A percentile compares a stretch with the other conserved stretches of the same genome.
Conservation (phyloP, 2,797 vertebrate species). For the Urocyon cinereoargenteus region DNA sequence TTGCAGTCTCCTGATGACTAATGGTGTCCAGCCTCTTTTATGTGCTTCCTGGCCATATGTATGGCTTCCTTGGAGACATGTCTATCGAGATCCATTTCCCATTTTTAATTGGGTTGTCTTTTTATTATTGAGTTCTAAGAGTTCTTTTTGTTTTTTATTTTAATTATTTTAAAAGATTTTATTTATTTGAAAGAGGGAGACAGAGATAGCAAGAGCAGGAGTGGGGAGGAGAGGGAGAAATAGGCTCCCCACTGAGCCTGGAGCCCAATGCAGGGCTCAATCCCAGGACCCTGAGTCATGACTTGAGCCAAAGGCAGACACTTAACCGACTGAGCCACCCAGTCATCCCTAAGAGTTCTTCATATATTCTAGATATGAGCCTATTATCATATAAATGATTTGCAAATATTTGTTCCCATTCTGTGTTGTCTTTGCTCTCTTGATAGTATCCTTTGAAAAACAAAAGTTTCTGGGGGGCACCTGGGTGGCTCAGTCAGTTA, state of each 20-base stretch:
- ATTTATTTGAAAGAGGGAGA: background rate
- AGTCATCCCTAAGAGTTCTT: background rate
- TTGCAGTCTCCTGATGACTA: background rate
- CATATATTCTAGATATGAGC: background rate
- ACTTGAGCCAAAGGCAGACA: background rate
- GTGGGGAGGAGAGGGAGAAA: background rate
- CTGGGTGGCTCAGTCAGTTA: background rate
- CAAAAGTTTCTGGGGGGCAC: background rate
- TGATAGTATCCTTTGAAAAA: background rate
- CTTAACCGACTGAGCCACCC: background rate
- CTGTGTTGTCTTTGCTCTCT: background rate
- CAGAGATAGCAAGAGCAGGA: background rate
- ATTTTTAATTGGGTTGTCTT: background rate
- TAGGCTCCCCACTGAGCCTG: background rate
- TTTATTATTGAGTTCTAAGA: background rate
- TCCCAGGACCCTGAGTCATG: background rate
- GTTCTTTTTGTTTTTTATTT: background rate
- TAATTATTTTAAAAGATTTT: background rate
- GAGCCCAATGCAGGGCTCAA: background rate
- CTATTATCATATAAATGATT: background rate
- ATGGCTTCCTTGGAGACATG: background rate
- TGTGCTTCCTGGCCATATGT: background rate
- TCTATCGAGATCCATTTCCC: background rate
- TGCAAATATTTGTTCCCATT: background rate
- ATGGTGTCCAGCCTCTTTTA: background rate